Base-by-base conservation (phyloP, 1,140 invertebrate genomes). In the Apis florea region DNA sequence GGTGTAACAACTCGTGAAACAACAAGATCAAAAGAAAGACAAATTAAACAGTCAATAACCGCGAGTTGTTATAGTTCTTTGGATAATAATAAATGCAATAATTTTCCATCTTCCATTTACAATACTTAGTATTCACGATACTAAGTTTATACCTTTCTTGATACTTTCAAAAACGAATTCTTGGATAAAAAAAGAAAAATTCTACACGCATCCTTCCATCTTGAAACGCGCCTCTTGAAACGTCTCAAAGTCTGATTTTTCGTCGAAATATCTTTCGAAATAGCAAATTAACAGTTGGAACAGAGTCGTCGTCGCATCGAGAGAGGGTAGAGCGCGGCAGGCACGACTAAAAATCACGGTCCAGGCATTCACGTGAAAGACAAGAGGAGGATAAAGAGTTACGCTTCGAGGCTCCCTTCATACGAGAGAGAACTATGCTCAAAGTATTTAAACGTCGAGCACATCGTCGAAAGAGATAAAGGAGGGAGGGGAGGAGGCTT, bases 371-470 rank as follows among this genome's bases (percentile, higher is more conserved):
- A 53, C 24, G 61, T 17, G 56, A 49, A 59, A 76, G 66, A 70
- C 74, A 76, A 77, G 80, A 82, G 54, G 24, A n/a, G 74, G 80
- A 82, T 77, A 69, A 77, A 82, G 80, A 82, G 66, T 76, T 51
- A 69, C 80, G 81, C 68, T 78, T 79, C 66, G 67, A 82, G 58
- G 73, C 26, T n/a, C 49, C 53, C n/a, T 68, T 24, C 78, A 58
- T 69, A 69, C 56, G 56, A 31, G 64, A 31, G 59, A 24, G 66
- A 54, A 69, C 72, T 73, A 54, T 77, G 73, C 66, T 77, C 58
- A 47, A 76, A 82, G 80, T 82, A 82, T 82, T 82, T 82, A 82
- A 77, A 82, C 80, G 80, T 77, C 71, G 67, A 82, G 83, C 73
- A 82, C 68, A 80, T 79, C 79, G 68, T 82, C 79, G 68, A 82